Base-by-base conservation (phyloP, 1,140 invertebrate genomes). In the Neodiprion fabricii region DNA sequence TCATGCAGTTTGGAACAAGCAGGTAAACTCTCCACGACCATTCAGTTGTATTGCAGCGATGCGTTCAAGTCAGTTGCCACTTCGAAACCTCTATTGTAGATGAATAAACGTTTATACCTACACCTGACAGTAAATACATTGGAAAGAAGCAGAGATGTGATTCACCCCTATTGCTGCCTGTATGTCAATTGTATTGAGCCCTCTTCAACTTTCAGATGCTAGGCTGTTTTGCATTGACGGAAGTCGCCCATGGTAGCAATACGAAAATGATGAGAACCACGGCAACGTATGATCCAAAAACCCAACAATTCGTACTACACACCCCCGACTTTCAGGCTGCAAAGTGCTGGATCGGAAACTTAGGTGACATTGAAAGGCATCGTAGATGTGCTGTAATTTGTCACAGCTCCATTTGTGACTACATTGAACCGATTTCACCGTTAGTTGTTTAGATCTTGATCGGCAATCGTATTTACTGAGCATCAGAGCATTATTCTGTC, bases 171-270 rank as follows among this genome's bases (percentile, higher is more conserved):
- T 21, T 21, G 17, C 17, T 21, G 17, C 17, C 17, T 21, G 17
- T 21, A 21, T 21, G 17, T 21, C 17, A 21, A 21, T 21, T 21
- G 17, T 21, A 21, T 21, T 21, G 17, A 21, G 17, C 17, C 17
- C 21, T 74, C 28, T 11, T 77, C 74, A 21, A 53, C 66, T 77
- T 78, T 21, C 78, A 92, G 91, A 85, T 90, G 72, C 83, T 91
- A 74, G 94, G 95, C n/a, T 95, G 94, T 81, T 96, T 96, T 86
- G 94, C 94, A 0, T 84, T 97, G 1, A 97, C 96, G 0, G 96
- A 97, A 87, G 90, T 97, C n/a, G 91, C 92, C 7, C 96, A 97
- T 88, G 96, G 96, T 5, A 95, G 94, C 21, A 97, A 97, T 83
- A 94, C 94, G 7, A 93, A 93, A 85, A 93, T 92, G 48, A 93